Evolutionary conservation across 2,888 invertebrate species (phyloP), one percentile per base, ranked within the genome.

Genomic region (Chrysina gloriosa): DNA sequence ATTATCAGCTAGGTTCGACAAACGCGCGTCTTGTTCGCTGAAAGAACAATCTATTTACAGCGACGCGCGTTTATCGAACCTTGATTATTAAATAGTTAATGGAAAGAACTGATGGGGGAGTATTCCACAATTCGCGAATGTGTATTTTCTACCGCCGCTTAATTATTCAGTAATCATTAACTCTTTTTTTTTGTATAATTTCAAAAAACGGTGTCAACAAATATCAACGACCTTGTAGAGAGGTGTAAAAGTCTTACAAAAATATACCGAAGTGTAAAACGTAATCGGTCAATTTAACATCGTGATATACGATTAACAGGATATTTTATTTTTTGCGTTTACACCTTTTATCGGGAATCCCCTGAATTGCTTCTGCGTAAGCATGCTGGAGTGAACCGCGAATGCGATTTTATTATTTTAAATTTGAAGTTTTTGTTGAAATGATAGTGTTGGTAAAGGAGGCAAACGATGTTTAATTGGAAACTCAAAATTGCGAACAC

Each of bases 191-290:
- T 21, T 14, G 6, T 31, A 52, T 31, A 31, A 29, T 29, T 50
- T 50, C 27, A 14, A 14, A 42, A 42, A 42, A 11, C 11, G n/a
- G 54, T 27, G 11, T 42, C 58, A 61, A 61, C 58, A 61, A 61
- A 61, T 42, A 61, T 27, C 25, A 61, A 61, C n/a, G 42, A 61
- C 58, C 58, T 61, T 61, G 58, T 61, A 61, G 27, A 61, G 42
- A 61, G 58, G 58, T 61, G 27, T 58, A 58, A 39, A 61, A 61
- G 42, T 61, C 42, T 61, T 61, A 61, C 58, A 61, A 61, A 61
- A 61, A 61, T 61, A 61, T 61, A 61, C 58, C 58, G 58, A 61
- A 61, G 58, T 61, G 9, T 61, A 16, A 42, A 61, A 61, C 58
- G 42, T 42, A 61, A 61, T 61, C n/a, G n/a, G n/a, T n/a, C 39